Percentiles rank a stretch among this genome's conserved stretches.
Conservation (phyloP, 1,140 invertebrate species). For the Nomia melanderi region DNA sequence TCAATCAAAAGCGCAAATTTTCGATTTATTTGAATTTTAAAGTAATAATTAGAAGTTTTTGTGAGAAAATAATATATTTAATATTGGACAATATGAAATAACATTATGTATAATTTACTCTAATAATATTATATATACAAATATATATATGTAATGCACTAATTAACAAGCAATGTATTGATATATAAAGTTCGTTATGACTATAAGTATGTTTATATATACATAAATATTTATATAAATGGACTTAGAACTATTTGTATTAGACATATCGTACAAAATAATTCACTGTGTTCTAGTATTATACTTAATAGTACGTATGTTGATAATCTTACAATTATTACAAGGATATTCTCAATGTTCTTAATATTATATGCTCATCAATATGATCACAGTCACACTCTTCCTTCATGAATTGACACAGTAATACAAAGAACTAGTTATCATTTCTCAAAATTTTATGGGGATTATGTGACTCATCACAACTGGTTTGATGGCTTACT, state of each 20-base stretch:
- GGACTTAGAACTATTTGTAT: neutral
- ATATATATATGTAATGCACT: neutral
- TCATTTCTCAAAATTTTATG: neutral
- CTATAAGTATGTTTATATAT: neutral
- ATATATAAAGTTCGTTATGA: neutral
- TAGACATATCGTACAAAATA: too few relatives aligned
- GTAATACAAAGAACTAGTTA: neutral
- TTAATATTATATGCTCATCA: neutral
- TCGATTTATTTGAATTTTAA: too few relatives aligned
- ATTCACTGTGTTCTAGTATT: neutral
- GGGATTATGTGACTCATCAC: neutral
- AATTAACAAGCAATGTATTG: neutral
- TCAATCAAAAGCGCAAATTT: too few relatives aligned
- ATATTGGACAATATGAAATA: slow-evolving; percentile 1
- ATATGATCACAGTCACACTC: neutral
- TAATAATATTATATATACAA: neutral
- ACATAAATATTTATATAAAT: neutral
- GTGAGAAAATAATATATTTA: neutral
- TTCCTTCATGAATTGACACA: neutral
- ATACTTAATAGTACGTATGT: neutral
- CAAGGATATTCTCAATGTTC: neutral
- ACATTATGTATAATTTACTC: neutral
- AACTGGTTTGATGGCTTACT: neutral
- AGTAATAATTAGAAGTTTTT: too few relatives aligned
- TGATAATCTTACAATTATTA: neutral